Conservation (phyloP, 2,888 invertebrate genomes). For the Dryadula phaetusa region DNA sequence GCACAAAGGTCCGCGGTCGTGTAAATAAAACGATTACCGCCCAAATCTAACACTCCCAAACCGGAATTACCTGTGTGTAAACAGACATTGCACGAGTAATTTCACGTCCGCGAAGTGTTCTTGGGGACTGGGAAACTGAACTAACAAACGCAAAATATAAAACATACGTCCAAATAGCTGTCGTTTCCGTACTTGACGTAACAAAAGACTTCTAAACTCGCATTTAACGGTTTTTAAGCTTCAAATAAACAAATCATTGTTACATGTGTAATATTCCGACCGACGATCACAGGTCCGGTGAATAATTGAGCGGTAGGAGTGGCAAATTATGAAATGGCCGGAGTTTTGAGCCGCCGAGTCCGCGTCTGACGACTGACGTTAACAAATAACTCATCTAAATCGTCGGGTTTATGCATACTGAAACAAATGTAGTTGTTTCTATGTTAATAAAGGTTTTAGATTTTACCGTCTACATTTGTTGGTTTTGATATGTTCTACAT, state of each 20-base stretch:
- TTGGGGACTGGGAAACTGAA: slow-evolving; percentile 5
- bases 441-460: slow-evolving; percentile 20
- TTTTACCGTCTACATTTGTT: no score
- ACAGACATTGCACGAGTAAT: slow-evolving; percentile 58
- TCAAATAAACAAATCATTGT: slow-evolving; percentile 22
- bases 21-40: slow-evolving; percentile 71
- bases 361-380: slow-evolving; percentile 35
- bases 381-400: slow-evolving; percentile 59
- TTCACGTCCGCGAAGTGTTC: neutral
- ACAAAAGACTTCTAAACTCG: slow-evolving; percentile 9
- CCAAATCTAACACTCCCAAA: slow-evolving; percentile 70
- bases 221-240: slow-evolving; percentile 20
- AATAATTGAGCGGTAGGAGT: slow-evolving; percentile 76
- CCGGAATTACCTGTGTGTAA: slow-evolving; percentile 70
- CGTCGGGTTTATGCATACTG: slow-evolving; percentile 49
- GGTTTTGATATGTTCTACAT: no score
- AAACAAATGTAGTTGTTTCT: slow-evolving; percentile 45
- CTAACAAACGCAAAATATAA: neutral
- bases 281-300: slow-evolving; percentile 67
- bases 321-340: slow-evolving; percentile 78
- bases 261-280: slow-evolving; percentile 77
- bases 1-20: slow-evolving; percentile 28
- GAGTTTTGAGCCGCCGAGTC: slow-evolving; percentile 52
- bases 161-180: neutral
- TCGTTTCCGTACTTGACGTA: neutral